A percentile compares a stretch with the other conserved stretches of the same genome.
phyloP scores from a whole-genome alignment of 2,113 vertebrate species.

The Myxocyprinus asiaticus region DNA sequence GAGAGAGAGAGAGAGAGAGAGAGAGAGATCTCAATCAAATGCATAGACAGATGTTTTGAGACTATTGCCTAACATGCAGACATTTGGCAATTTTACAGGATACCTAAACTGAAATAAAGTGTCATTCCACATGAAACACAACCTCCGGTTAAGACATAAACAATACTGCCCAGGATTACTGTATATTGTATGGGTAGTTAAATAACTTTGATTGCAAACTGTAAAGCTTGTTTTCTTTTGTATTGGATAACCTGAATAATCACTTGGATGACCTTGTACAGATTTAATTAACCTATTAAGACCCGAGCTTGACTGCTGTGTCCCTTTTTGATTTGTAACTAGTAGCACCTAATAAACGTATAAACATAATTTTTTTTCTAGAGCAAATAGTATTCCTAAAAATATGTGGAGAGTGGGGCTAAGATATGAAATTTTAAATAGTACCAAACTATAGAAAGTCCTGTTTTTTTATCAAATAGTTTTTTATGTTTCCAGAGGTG shows the following conservation, averaged over 20 bases:
- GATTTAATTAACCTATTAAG: neutral
- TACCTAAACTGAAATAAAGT: conserved; percentile 27
- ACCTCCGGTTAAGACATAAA: neutral
- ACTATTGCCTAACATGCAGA: conserved; percentile 30
- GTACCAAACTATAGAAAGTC: too few species aligned
- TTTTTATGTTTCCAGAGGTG: too few species aligned
- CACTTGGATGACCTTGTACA: neutral
- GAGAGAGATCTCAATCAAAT: conserved; percentile 38
- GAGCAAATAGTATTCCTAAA: too few species aligned
- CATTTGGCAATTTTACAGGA: conserved; percentile 31
- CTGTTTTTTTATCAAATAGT: too few species aligned
- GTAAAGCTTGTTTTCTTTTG: neutral
- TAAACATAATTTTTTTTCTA: too few species aligned
- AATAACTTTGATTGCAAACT: conserved; percentile 21
- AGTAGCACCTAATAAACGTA: too few species aligned
- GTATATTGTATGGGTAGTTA: neutral
- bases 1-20: conserved; percentile 16
- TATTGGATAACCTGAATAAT: conserved; percentile 1
- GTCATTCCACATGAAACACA: conserved; percentile 11
- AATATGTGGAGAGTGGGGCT: too few species aligned
- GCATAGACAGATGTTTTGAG: conserved; percentile 15
- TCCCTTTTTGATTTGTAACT: too few species aligned
- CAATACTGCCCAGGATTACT: neutral
- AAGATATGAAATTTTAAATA: too few species aligned
- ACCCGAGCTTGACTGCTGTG: too few species aligned